Percentiles rank a stretch among this genome's conserved stretches.
Evolutionary conservation across 2,888 invertebrate genomes (phyloP).

Genomic region (Timema cristinae): DNA sequence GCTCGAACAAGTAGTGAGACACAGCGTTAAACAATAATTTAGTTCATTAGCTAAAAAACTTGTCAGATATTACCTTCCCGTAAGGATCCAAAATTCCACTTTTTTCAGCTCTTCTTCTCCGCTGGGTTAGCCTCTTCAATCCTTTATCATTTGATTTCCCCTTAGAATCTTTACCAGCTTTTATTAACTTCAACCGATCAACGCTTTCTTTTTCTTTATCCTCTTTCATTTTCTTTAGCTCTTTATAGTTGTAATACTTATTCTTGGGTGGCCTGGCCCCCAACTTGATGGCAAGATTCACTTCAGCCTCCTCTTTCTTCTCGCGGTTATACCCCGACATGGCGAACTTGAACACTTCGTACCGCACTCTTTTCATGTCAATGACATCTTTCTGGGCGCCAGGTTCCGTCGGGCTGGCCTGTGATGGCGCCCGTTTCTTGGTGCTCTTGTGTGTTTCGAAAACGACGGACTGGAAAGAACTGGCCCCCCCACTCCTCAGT

Average conservation of each 20-base stretch:
- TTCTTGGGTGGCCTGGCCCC: constrained; percentile 77
- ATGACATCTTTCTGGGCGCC: constrained; percentile 48
- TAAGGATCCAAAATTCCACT: constrained; percentile 33
- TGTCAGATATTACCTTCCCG: constrained; percentile 16
- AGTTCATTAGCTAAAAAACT: too few relatives aligned
- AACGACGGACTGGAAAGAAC: constrained; percentile 49
- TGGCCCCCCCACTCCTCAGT: neutral
- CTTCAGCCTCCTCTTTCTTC: constrained; percentile 73
- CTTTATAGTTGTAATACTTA: constrained; percentile 68
- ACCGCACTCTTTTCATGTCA: constrained; percentile 70
- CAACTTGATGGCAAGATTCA: constrained; percentile 70
- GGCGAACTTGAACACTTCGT: constrained; percentile 81
- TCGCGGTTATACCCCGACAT: constrained; percentile 68
- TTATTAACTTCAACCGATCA: constrained; percentile 16
- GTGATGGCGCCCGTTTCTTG: constrained; percentile 40
- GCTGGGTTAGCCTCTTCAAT: constrained; percentile 44
- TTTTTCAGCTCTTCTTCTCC: constrained; percentile 50
- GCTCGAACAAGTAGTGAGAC: too few relatives aligned
- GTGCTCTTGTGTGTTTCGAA: constrained; percentile 54
- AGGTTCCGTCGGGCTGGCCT: neutral
- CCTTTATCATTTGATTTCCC: constrained; percentile 56
- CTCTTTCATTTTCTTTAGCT: constrained; percentile 55
- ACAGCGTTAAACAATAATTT: too few relatives aligned
- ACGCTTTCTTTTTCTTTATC: constrained; percentile 53
- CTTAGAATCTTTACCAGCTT: constrained; percentile 55